Conservation (phyloP, 2,113 vertebrate species). For the Chamaetylas fuelleborni region DNA sequence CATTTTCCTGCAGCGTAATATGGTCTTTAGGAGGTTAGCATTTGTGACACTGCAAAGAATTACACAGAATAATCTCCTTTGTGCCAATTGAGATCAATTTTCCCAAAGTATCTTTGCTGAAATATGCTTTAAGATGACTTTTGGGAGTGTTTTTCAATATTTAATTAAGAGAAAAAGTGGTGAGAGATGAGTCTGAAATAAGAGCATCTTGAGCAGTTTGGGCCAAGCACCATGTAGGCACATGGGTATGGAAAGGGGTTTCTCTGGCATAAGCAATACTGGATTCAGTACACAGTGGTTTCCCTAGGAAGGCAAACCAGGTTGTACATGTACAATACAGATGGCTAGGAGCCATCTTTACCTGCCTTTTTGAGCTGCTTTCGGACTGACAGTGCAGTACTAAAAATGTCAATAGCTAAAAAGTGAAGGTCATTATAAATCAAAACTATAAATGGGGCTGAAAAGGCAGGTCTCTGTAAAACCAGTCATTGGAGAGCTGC, state of each 20-base stretch:
- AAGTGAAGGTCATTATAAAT: neutral
- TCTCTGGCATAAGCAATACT: accelerated
- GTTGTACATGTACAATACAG: neutral
- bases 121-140: neutral
- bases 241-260: accelerated
- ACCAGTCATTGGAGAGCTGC: neutral
- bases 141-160: too few relatives aligned
- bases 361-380: neutral
- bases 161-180: neutral
- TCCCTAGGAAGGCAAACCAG: neutral
- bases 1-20: neutral
- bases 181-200: neutral
- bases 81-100: neutral
- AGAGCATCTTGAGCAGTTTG: neutral
- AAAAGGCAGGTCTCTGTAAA: neutral
- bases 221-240: neutral
- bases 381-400: neutral
- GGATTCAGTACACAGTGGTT: neutral
- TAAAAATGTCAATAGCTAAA: neutral
- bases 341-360: neutral
- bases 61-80: neutral
- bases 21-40: neutral
- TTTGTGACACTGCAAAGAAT: neutral
- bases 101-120: neutral
- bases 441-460: neutral